Base-by-base conservation (phyloP, 2,888 invertebrate species). In the Plagodis pulveraria region DNA sequence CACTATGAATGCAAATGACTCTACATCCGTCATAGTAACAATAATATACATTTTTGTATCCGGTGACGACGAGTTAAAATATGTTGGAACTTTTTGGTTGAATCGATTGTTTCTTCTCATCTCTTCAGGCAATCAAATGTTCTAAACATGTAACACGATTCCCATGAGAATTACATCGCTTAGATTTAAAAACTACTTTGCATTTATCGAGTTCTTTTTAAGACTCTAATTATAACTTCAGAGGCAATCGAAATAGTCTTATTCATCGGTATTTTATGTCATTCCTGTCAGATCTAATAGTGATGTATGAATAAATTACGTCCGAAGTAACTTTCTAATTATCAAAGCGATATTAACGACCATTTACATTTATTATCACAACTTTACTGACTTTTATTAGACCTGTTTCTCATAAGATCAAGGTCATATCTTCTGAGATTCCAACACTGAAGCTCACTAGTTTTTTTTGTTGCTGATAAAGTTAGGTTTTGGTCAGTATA, bases 11-110 rank as follows among this genome's bases (percentile, higher is more conserved):
- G 85, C 85, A 86, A 89, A 91, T 89, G 83, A 73, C 70, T 65
- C 71, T 71, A 85, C 89, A 90, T 91, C 91, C 91, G 90, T 78
- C 83, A 78, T 72, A 80, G 74, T 81, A 82, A 82, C 75, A 88
- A 87, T 84, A 78, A 77, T 74, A 76, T 72, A 58, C 63, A 60
- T 66, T 65, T 81, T 81, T 67, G 83, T 78, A 83, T 90, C 90
- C 90, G 89, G 87, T 83, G 78, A 49, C 38, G 50, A 51, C 44
- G 45, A 43, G 51, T 62, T 57, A 58, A 62, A 53, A 32, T 50
- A 22, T 45, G 41, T 50, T 52, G 38, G 32, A 35, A 43, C 35
- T 45, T 10, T 43, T 55, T 55, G 36, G 45, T 32, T 54, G 54
- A 57, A 50, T 49, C 44, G 12, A 40, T 43, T 48, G 22, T 58